These are phyloP conservation scores for Alauda arvensis DNA, from an alignment of 2,797 vertebrate genomes.

Conservation along the genomic window DNA sequence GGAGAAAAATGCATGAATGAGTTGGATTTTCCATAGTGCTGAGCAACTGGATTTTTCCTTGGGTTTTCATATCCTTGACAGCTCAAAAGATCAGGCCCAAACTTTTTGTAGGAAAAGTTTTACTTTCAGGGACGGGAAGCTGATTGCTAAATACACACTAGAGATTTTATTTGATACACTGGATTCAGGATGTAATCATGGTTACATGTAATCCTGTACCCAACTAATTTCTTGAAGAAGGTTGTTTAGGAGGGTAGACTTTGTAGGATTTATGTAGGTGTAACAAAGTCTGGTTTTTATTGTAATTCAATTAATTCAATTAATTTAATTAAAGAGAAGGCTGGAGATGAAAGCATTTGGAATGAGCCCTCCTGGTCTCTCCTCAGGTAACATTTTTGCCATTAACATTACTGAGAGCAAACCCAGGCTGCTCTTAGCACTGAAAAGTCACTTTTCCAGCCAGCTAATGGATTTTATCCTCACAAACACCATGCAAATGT, in stretches of 20 bases:
- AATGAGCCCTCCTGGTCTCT: not conserved
- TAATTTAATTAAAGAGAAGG: not conserved
- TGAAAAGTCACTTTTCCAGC: not conserved
- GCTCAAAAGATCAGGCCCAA: not conserved
- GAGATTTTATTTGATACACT: not conserved
- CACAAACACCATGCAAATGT: not conserved
- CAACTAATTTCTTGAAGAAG: not conserved
- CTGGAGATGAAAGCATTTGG: not conserved
- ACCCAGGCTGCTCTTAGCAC: not conserved
- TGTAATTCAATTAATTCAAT: not conserved
- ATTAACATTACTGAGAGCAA: not conserved
- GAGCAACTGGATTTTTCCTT: not conserved
- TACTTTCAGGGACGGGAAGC: not conserved
- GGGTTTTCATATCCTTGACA: not conserved
- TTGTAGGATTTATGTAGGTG: rapidly evolving
- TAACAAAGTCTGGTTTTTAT: not conserved
- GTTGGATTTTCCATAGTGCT: not conserved
- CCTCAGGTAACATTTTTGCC: not conserved
- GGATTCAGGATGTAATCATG: not conserved
- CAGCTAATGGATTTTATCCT: not conserved
- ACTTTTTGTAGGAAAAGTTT: not conserved
- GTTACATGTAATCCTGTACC: not conserved
- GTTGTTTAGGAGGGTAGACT: not conserved
- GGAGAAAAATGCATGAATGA: not conserved
- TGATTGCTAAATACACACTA: not conserved